Base-by-base conservation (phyloP, 2,113 vertebrate species). In the Pyrgilauda ruficollis region DNA sequence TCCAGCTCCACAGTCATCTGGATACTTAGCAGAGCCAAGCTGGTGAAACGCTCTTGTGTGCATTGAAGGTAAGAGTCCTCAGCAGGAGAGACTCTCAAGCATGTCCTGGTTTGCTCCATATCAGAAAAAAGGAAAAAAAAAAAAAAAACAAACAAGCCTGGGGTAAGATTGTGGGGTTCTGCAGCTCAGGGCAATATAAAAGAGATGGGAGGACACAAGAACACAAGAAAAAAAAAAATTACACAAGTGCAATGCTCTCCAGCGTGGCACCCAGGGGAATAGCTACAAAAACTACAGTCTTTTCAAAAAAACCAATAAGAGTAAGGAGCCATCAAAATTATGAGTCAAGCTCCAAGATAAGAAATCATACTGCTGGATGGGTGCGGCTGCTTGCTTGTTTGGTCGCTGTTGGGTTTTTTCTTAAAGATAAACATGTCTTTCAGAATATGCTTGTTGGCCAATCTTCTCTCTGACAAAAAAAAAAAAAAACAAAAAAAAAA, bases 361-460 rank as follows among this genome's bases (percentile, higher is more conserved):
- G 90, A 83, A 90, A 72, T 79, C 53, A 33, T 18, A 30, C 62
- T 62, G 75, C 75, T 93, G 70, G 74, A 73, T 75, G 82, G 90
- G 88, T 85, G 94, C 0, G 85, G 87, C 58, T 85, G 84, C 37
- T 47, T 78, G 69, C 76, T 56, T 69, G 76, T 66, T 89, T 27
- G 37, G 87, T 52, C 0, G 9, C 84, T 88, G 62, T 14, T 53
- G 17, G 59, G 20, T 15, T 14, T 39, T 86, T 92, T 78, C 55
- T 62, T 23, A 66, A 87, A 96, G 89, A 93, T 95, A 97, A 96
- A 86, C 10, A 4, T 21, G 63, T 69, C 81, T 89, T 94, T 87
- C 41, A 67, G 81, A 87, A 67, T 44, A 39, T 7, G 22, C 17
- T 35, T 84, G 37, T 66, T 82, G 63, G 72, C 63, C 72, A 88